Conservation (phyloP, 2,888 invertebrate genomes). For the Drosophila phalerata region DNA sequence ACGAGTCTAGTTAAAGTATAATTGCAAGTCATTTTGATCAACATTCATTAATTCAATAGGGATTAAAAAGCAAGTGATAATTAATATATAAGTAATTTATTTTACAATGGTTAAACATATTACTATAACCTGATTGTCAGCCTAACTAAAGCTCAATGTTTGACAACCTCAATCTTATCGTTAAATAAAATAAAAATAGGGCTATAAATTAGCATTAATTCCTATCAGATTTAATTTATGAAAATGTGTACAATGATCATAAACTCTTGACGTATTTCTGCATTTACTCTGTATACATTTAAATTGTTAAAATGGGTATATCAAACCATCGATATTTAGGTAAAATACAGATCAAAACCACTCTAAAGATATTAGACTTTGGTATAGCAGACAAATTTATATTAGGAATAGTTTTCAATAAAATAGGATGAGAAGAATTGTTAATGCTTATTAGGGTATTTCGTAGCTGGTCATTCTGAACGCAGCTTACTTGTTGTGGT, state of each 20-base stretch:
- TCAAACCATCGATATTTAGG: not conserved
- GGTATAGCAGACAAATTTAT: no score
- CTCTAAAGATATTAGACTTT: no score
- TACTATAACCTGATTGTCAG: not conserved
- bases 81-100: not conserved
- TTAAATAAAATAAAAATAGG: not conserved
- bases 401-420: no score
- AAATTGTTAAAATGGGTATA: not conserved
- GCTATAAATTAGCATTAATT: conserved; percentile 11
- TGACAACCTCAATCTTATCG: conserved; percentile 16
- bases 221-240: conserved; percentile 1
- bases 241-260: conserved; percentile 10
- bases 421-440: not conserved
- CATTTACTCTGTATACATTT: not conserved
- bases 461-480: not conserved
- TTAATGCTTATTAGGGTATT: not conserved
- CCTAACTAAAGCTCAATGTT: not conserved
- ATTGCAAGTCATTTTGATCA: no score
- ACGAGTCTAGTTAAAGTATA: no score
- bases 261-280: conserved; percentile 2
- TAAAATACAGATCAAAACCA: no score
- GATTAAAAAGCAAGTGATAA: not conserved
- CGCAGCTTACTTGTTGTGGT: not conserved
- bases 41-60: not conserved
- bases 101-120: not conserved